phyloP scores from a whole-genome alignment of 2,797 vertebrate species.

The Sebastiscus tertius region DNA sequence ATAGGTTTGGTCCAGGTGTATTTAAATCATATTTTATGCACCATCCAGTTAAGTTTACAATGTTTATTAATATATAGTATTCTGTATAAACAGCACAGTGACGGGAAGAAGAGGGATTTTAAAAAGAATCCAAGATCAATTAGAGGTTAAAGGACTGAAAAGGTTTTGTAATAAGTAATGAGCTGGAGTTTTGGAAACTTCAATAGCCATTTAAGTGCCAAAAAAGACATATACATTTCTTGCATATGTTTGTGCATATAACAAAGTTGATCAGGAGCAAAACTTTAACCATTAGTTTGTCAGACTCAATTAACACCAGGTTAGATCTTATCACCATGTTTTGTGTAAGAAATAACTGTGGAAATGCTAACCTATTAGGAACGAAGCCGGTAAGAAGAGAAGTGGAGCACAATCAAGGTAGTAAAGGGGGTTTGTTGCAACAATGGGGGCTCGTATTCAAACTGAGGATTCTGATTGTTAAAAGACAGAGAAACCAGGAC shows the following conservation, averaged over 20 bases:
- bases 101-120: background rate
- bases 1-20: background rate
- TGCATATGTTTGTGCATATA: background rate
- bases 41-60: background rate
- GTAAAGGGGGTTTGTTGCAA: conserved; percentile 77
- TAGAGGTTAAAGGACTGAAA: background rate
- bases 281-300: background rate
- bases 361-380: conserved; percentile 81
- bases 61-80: background rate
- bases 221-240: background rate
- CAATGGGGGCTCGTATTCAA: conserved; percentile 67
- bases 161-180: background rate
- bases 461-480: conserved; percentile 56
- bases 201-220: background rate
- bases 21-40: background rate
- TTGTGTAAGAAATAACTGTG: conserved; percentile 66
- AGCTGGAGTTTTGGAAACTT: background rate
- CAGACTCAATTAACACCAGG: background rate
- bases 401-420: conserved; percentile 82
- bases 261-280: background rate
- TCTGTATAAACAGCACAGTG: background rate
- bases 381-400: conserved; percentile 79
- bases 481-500: conserved; percentile 61
- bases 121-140: background rate
- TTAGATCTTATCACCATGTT: background rate